Evolutionary conservation across 2,888 invertebrate genomes (phyloP).

Genomic region (Orthosia incerta): DNA sequence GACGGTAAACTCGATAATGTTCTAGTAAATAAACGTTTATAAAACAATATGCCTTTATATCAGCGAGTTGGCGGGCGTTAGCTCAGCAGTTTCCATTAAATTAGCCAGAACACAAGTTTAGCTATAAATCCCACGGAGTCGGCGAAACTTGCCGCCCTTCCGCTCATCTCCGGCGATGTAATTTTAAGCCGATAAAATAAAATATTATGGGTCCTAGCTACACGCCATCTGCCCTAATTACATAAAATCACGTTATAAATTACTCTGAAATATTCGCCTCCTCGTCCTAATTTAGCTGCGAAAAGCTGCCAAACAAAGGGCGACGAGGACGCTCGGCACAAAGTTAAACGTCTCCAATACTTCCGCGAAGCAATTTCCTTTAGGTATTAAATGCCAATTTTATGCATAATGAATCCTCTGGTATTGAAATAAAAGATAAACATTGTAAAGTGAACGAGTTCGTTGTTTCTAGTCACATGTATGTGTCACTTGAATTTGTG

Average conservation of each 20-base stretch:
- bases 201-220: conserved; percentile 83
- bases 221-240: conserved; percentile 85
- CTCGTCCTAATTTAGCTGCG: conserved; percentile 79
- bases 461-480: conserved; percentile 48
- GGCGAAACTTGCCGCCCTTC: conserved; percentile 85
- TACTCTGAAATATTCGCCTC: conserved; percentile 82
- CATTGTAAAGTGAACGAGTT: conserved; percentile 51
- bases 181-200: conserved; percentile 90
- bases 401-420: conserved; percentile 78
- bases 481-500: conserved; percentile 64
- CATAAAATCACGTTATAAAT: conserved; percentile 86
- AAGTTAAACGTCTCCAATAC: conserved; percentile 83
- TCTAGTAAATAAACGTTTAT: conserved; percentile 73
- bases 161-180: conserved; percentile 84
- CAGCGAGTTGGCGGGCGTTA: conserved; percentile 81
- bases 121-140: conserved; percentile 88
- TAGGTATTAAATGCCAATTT: conserved; percentile 81
- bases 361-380: conserved; percentile 79
- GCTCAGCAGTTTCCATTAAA: conserved; percentile 88
- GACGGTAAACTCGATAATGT: conserved; percentile 47
- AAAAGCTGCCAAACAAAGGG: conserved; percentile 84
- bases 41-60: conserved; percentile 85
- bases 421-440: conserved; percentile 69
- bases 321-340: conserved; percentile 78
- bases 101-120: conserved; percentile 89